These are phyloP conservation scores for Cephus runcator DNA, from an alignment of 2,888 invertebrate genomes.

Conservation along the genomic window DNA sequence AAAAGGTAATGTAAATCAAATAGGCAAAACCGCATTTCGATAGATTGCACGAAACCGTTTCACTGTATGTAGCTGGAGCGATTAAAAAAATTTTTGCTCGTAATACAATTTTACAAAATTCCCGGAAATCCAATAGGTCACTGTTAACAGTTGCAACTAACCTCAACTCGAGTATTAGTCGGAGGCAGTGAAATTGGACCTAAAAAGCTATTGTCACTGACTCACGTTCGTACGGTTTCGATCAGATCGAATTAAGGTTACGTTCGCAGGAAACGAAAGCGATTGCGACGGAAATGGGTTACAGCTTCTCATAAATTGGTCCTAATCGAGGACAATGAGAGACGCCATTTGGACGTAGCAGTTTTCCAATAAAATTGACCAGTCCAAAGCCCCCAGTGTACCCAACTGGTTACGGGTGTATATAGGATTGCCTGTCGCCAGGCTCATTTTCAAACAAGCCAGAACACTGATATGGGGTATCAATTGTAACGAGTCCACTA, in stretches of 20 bases:
- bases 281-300: slow-evolving; percentile 45
- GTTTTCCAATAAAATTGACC: background rate
- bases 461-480: background rate
- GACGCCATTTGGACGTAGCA: background rate
- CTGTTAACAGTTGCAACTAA: background rate
- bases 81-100: background rate
- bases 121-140: background rate
- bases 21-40: background rate
- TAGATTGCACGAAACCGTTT: background rate
- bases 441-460: background rate
- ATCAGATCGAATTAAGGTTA: slow-evolving; percentile 53
- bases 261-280: slow-evolving; percentile 37
- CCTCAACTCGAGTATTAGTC: background rate
- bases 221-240: slow-evolving; percentile 55
- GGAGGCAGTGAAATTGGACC: slow-evolving; percentile 31
- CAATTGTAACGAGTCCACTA: background rate
- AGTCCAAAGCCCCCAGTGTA: background rate
- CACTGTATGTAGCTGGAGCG: background rate
- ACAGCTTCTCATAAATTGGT: background rate
- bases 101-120: background rate
- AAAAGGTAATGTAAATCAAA: background rate
- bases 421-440: background rate
- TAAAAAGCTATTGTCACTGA: slow-evolving; percentile 47
- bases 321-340: background rate
- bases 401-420: background rate